Evolutionary conservation across 2,113 vertebrate species (phyloP).

Genomic region (Ictalurus punctatus): DNA sequence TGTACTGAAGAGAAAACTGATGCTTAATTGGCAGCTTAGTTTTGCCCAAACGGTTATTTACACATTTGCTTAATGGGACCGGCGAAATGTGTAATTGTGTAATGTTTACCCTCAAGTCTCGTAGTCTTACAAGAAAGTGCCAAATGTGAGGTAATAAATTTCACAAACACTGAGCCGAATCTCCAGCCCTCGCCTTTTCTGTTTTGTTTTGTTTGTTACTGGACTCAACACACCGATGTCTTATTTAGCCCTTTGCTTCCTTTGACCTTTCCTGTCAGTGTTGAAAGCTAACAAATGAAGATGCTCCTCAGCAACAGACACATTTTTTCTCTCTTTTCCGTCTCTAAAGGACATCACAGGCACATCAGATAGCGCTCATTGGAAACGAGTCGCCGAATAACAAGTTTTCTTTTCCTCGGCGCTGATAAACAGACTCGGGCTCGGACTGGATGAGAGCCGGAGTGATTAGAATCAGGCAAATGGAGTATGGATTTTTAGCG

Average conservation of each 20-base stretch:
- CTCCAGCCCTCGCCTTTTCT: background rate
- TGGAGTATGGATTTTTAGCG: constrained; percentile 50
- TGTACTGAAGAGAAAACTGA: background rate
- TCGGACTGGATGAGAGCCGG: constrained; percentile 32
- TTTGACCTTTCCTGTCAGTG: constrained; percentile 70
- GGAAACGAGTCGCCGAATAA: constrained; percentile 38
- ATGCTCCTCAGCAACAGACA: constrained; percentile 71
- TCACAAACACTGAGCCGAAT: background rate
- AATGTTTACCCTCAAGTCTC: background rate
- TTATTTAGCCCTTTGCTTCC: constrained; percentile 39
- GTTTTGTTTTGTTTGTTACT: background rate
- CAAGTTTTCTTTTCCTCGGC: constrained; percentile 40
- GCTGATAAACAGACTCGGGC: constrained; percentile 48
- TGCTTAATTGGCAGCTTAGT: background rate
- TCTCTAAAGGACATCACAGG: constrained; percentile 66
- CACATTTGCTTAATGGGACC: constrained; percentile 6
- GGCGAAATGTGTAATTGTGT: background rate
- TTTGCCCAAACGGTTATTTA: background rate
- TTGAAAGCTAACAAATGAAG: constrained; percentile 70
- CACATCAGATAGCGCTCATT: constrained; percentile 60
- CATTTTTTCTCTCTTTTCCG: constrained; percentile 50
- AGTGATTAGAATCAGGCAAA: constrained; percentile 49
- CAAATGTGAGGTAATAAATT: constrained; percentile 6
- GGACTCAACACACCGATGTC: constrained; percentile 4
- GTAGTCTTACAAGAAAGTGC: background rate